These are phyloP conservation scores for Allolobophora icterica DNA, from an alignment of 2,888 invertebrate genomes.

Conservation along the genomic window DNA sequence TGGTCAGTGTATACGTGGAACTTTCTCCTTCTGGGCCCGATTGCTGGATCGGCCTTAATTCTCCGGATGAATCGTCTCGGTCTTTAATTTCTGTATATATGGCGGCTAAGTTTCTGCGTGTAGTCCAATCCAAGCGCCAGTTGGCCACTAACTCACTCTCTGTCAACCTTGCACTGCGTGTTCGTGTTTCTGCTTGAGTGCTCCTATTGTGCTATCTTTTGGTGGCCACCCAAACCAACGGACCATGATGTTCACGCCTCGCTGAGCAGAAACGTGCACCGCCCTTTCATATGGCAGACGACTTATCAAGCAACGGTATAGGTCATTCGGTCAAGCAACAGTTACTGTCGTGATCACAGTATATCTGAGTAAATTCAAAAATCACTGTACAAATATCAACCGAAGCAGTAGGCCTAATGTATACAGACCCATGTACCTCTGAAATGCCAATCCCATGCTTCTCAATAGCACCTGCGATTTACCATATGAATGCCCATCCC, in stretches of 20 bases:
- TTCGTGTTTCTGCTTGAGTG: neutral
- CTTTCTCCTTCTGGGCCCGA: slow-evolving; percentile 1
- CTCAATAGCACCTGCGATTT: neutral
- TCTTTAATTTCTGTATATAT: neutral
- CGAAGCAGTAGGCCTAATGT: neutral
- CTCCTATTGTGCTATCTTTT: neutral
- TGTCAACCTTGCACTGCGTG: neutral
- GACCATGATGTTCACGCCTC: slow-evolving; percentile 17
- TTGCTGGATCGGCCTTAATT: neutral
- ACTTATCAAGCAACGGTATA: too few species aligned
- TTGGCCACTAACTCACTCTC: neutral
- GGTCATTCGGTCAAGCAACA: too few species aligned
- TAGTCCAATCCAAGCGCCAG: too few species aligned
- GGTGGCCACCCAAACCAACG: neutral
- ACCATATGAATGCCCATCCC: neutral
- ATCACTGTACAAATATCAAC: neutral
- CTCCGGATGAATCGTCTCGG: neutral
- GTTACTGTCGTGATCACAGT: too few species aligned
- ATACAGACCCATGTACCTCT: neutral
- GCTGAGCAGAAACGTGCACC: neutral
- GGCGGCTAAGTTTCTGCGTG: neutral
- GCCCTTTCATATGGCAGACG: neutral
- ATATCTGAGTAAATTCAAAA: neutral
- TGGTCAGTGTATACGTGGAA: neutral
- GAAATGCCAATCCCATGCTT: neutral